Base-by-base conservation (phyloP, 37 sponge, comb jelly and placozoan species). In the Cladorhizidae sp. region DNA sequence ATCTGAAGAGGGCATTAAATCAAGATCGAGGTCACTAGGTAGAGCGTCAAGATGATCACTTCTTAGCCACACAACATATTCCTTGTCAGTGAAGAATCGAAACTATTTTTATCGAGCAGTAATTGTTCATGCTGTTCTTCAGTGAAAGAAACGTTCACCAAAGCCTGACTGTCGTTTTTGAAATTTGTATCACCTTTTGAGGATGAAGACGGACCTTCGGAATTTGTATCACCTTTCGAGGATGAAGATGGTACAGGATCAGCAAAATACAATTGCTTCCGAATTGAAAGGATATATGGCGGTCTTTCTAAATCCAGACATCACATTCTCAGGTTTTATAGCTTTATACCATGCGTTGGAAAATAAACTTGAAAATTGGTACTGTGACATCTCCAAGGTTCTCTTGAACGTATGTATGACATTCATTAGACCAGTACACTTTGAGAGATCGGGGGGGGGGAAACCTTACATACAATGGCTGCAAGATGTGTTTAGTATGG, bases 331-430 rank as follows among this genome's bases (percentile, higher is more conserved):
- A 29, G 74, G 72, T 11, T 28, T 76, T 39, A 80, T 64, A 22
- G 77, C 68, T 42, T 71, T 51, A 17, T 40, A 49, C 86, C 86
- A 85, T 25, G 86, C 79, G 1, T 77, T 35, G 29, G 65, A 63
- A 26, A 85, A 68, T 3, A 85, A 55, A 31, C 23, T 1, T n/a
- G 54, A 72, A 41, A 82, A 82, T 15, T 67, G 40, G n/a, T 82
- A 69, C 9, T 25, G 37, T 68, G 8, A 70, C 37, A 42, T 26
- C 11, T 23, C 70, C 80, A 50, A 43, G 37, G 31, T 64, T 62
- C 5, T 22, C 41, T 61, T 32, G 31, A 3, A 67, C 23, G n/a
- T 50, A 79, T 2, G 57, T 33, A 38, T 64, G 80, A 25, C 40
- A 31, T 9, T 21, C 70, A 8, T 79, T 35, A 71, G 39, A 12